Base-by-base conservation (phyloP, 2,888 invertebrate species). In the Argyra leucocephala region DNA sequence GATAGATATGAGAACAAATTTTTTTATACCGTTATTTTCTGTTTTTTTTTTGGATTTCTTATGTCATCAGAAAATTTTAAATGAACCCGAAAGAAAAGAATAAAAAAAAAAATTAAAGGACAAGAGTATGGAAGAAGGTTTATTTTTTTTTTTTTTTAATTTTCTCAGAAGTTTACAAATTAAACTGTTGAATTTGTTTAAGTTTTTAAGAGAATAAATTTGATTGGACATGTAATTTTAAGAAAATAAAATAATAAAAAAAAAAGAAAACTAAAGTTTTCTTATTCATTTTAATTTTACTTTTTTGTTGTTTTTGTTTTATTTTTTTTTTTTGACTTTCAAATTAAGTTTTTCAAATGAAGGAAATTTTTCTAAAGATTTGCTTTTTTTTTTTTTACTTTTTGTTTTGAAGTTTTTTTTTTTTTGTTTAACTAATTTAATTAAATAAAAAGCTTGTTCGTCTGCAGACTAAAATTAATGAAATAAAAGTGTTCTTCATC, bases 201-300 rank as follows among this genome's bases (percentile, higher is more conserved):
- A 48, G 3, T 9, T 48, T 48, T 48, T 48, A 12, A 48, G 18
- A 18, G 48, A 48, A 5, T n/a, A 48, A 48, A 48, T 48, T 48
- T 48, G 48, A 48, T 48, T 48, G 48, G 48, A 48, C 48, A 48
- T 48, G 48, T 48, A 48, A 48, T 48, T 48, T 48, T 48, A 37
- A 37, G 37, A 37, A 15, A 37, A 37, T 10, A 10, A n/a, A 48
- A 48, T 48, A 12, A 48, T 12, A 48, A 5, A 48, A 48, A 48
- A 37, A 3, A 12, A 12, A 37, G 12, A 37, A 37, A 37, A 37
- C 5, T 10, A 37, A 15, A 37, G 12, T 37, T 10, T 37, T 15
- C 37, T 37, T 37, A 9, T 37, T 37, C 12, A 15, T 48, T 48
- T 48, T 31, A n/a, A n/a, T n/a, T 31, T 31, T 6, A 6, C 31